Evolutionary conservation across 2,888 invertebrate genomes (phyloP).

Genomic region (Epinotia brunnichana): DNA sequence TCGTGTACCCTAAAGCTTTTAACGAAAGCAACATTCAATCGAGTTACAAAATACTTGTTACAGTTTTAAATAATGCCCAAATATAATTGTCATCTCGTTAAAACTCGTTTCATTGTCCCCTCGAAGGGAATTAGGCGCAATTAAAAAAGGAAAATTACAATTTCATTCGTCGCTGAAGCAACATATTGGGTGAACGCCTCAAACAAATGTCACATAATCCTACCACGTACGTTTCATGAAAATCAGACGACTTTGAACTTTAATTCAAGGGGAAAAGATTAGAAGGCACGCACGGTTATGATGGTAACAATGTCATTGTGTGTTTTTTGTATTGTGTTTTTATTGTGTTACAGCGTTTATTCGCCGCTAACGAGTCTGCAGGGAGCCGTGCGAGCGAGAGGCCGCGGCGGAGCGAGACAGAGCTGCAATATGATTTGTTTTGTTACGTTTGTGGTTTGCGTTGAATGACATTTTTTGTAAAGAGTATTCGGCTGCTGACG

Average conservation of each 20-base stretch:
- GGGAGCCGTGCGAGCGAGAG: conserved; percentile 66
- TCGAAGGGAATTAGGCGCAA: conserved; percentile 65
- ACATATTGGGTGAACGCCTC: conserved; percentile 81
- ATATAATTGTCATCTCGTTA: conserved; percentile 42
- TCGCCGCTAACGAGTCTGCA: conserved; percentile 77
- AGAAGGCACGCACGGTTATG: conserved; percentile 32
- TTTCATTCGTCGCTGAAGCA: conserved; percentile 65
- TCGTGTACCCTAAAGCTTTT: conserved; percentile 30
- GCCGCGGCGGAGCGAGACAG: conserved; percentile 53
- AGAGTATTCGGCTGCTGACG: conserved; percentile 10
- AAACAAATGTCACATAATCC: conserved; percentile 75
- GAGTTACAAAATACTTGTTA: conserved; percentile 44
- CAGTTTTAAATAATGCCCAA: conserved; percentile 43
- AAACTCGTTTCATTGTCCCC: conserved; percentile 42
- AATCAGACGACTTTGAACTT: conserved; percentile 47
- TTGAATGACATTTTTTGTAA: conserved; percentile 42
- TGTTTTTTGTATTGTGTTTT: conserved; percentile 78
- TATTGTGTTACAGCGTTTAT: conserved; percentile 79
- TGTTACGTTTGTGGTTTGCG: conserved; percentile 64
- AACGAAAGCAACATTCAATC: conserved; percentile 39
- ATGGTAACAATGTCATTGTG: conserved; percentile 58
- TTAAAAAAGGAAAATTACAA: conserved; percentile 79
- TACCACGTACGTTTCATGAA: conserved; percentile 45
- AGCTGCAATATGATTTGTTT: conserved; percentile 64
- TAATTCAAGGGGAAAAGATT: conserved; percentile 46